Evolutionary conservation across 2,888 invertebrate genomes (phyloP), one percentile per base, ranked within the genome.

Genomic region (Dioctria rufipes): DNA sequence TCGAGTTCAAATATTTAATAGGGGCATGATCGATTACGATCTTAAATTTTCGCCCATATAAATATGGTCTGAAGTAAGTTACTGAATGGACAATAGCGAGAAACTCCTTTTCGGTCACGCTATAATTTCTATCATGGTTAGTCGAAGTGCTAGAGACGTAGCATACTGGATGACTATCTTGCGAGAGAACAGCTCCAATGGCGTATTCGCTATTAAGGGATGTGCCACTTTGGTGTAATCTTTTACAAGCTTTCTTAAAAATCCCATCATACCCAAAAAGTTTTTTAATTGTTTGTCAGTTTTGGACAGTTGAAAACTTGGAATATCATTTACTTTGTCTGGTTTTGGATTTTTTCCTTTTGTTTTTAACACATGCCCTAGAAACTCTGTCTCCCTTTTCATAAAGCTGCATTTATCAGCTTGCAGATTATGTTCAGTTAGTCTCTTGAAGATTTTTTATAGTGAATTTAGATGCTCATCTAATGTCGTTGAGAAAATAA

Each of bases 21-120:
- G n/a, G n/a, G n/a, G n/a, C n/a, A n/a, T n/a, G n/a, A n/a, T n/a
- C n/a, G n/a, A n/a, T n/a, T n/a, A n/a, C n/a, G n/a, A n/a, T n/a
- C n/a, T n/a, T n/a, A n/a, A n/a, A n/a, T n/a, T n/a, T n/a, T n/a
- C n/a, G n/a, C n/a, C n/a, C n/a, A 49, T 80, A 80, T 4, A 83
- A 49, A 65, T 81, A 81, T 5, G 82, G 81, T 60, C 81, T 58
- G 51, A 81, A 81, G 51, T n/a, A 78, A 81, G 13, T 78, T 37
- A 82, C 82, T n/a, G 81, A 58, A 60, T 78, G 80, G 5, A 83
- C 78, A 39, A 83, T 83, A 25, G 81, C 80, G 13, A 83, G 79
- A 71, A 83, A 83, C 71, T 83, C 81, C 65, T 83, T 80, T 58
- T 83, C 80, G 3, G 71, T 83, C 25, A 43, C 54, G 39, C 80